These are phyloP conservation scores for Synanthedon vespiformis DNA, from an alignment of 2,888 invertebrate species.

Conservation along the genomic window DNA sequence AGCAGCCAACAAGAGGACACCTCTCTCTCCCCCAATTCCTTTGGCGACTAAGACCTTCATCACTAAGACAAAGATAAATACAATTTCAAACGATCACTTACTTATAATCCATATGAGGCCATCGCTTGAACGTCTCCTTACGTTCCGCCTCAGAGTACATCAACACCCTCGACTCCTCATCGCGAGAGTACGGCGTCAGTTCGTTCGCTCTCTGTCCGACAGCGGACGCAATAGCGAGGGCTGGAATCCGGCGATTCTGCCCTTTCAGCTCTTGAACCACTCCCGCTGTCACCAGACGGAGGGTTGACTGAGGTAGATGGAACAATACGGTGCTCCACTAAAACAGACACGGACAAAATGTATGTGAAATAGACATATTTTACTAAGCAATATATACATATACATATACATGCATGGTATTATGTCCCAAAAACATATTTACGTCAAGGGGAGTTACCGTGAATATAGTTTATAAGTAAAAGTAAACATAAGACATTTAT, in stretches of 20 bases:
- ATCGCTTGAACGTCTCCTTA: constrained; percentile 90
- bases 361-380: no score
- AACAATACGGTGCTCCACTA: constrained; percentile 94
- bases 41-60: no score
- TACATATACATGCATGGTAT: no score
- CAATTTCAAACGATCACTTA: constrained; percentile 38
- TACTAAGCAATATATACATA: no score
- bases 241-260: constrained; percentile 86
- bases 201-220: constrained; percentile 88
- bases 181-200: constrained; percentile 72
- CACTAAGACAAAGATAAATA: neutral
- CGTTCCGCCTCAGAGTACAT: constrained; percentile 96
- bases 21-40: neutral
- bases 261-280: constrained; percentile 86
- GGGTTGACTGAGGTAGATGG: constrained; percentile 80
- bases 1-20: no score
- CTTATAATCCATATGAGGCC: constrained; percentile 99
- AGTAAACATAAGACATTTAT: no score
- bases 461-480: no score
- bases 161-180: constrained; percentile 58
- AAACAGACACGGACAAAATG: constrained; percentile 9
- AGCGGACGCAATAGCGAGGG: constrained; percentile 89
- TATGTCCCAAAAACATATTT: no score
- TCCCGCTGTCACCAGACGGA: constrained; percentile 83
- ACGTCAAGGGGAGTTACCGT: no score